Conservation (phyloP, 2,113 vertebrate species). For the Seriola aureovittata region DNA sequence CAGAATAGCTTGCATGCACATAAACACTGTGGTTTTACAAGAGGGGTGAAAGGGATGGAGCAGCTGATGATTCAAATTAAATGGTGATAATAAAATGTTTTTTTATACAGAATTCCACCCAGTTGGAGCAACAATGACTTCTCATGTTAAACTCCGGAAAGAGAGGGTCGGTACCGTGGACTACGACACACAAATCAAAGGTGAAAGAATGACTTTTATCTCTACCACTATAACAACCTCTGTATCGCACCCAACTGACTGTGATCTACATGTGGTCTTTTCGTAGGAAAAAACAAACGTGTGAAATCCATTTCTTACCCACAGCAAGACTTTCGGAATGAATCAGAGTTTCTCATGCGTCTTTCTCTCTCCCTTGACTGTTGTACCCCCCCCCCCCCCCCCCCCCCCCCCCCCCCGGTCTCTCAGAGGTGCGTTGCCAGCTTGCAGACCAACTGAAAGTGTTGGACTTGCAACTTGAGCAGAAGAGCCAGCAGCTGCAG, state of each 20-base stretch:
- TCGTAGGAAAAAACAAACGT: neutral
- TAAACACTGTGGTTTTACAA: rapidly evolving
- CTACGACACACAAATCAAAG: conserved; percentile 86
- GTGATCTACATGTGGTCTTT: neutral
- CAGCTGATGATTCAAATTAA: neutral
- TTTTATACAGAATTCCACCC: conserved; percentile 73
- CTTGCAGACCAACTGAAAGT: conserved; percentile 89
- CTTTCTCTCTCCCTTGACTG: neutral
- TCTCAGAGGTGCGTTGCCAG: conserved; percentile 88
- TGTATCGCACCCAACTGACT: neutral
- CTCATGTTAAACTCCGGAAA: conserved; percentile 79
- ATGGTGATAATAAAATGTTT: neutral
- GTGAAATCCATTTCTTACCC: neutral
- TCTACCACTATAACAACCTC: neutral
- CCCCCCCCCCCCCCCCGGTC: neutral
- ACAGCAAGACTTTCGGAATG: conserved; percentile 24
- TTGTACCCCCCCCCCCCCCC: neutral
- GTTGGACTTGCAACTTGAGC: conserved; percentile 89
- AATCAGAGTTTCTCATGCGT: neutral
- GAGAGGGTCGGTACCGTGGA: conserved; percentile 73
- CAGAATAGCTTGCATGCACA: conserved; percentile 11
- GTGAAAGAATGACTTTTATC: conserved; percentile 47
- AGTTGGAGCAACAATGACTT: conserved; percentile 76
- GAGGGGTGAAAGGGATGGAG: neutral
- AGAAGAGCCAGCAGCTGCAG: conserved; percentile 89